These are phyloP conservation scores for Phania funesta DNA, from an alignment of 2,888 invertebrate species.

Conservation along the genomic window DNA sequence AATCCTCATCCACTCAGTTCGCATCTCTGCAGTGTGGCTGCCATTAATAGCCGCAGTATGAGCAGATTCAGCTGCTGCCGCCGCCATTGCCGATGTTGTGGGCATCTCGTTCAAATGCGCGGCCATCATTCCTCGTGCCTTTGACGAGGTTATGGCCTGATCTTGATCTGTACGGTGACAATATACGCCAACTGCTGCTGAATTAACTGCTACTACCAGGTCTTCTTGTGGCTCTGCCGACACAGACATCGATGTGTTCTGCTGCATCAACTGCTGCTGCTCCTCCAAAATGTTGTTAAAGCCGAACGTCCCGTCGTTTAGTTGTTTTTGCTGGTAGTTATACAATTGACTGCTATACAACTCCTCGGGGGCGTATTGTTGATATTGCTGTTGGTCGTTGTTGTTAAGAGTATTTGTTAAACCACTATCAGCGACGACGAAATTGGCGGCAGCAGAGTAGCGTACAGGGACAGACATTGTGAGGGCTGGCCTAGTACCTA, in stretches of 20 bases:
- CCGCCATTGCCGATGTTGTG: constrained; percentile 69
- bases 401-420: constrained; percentile 77
- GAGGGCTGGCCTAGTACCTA: constrained; percentile 82
- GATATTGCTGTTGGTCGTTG: constrained; percentile 77
- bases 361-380: constrained; percentile 73
- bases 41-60: constrained; percentile 71
- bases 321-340: constrained; percentile 69
- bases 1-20: constrained; percentile 80
- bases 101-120: constrained; percentile 50
- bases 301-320: constrained; percentile 71
- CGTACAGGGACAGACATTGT: constrained; percentile 81
- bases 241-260: constrained; percentile 78
- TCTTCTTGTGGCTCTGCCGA: constrained; percentile 71
- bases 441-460: constrained; percentile 81
- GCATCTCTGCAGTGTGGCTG: constrained; percentile 76
- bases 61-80: constrained; percentile 70
- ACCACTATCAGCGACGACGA: constrained; percentile 80
- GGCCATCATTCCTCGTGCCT: constrained; percentile 43
- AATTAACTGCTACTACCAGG: constrained; percentile 59
- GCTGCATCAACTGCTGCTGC: constrained; percentile 80
- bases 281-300: constrained; percentile 71
- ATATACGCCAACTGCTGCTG: constrained; percentile 67
- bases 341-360: constrained; percentile 69
- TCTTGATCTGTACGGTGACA: constrained; percentile 54
- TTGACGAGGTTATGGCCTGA: constrained; percentile 54